Evolutionary conservation across 2,797 vertebrate species (phyloP).

Genomic region (Pseudomugil tenellus): DNA sequence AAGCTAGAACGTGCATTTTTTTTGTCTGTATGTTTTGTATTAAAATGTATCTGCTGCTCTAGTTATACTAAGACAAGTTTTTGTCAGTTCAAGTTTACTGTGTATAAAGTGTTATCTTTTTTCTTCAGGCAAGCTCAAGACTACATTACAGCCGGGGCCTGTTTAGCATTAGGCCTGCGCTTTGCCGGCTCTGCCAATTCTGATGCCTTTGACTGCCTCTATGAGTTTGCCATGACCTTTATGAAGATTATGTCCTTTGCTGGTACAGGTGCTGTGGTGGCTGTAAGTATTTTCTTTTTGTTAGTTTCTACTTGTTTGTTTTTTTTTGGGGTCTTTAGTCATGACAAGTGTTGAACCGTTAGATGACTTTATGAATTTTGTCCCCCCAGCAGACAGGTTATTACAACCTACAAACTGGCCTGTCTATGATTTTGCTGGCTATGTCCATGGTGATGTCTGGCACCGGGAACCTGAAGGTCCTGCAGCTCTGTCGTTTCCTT

Average conservation of each 20-base stretch:
- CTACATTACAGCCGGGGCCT: slow-evolving; percentile 97
- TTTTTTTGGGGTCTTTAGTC: background rate
- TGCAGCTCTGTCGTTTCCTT: slow-evolving; percentile 96
- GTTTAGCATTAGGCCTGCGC: slow-evolving; percentile 93
- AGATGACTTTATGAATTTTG: background rate
- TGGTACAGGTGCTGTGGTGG: slow-evolving; percentile 86
- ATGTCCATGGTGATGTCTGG: slow-evolving; percentile 97
- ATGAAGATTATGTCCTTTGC: slow-evolving; percentile 91
- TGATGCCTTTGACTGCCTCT: slow-evolving; percentile 96
- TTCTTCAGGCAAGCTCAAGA: slow-evolving; percentile 92
- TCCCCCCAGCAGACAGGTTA: slow-evolving; percentile 86
- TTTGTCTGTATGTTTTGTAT: background rate
- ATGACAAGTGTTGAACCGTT: background rate
- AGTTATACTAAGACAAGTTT: background rate
- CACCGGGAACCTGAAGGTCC: slow-evolving; percentile 92
- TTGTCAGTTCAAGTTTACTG: background rate
- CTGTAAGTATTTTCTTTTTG: slow-evolving; percentile 82
- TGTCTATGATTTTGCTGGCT: slow-evolving; percentile 93
- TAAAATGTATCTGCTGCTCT: background rate
- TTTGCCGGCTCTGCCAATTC: slow-evolving; percentile 97
- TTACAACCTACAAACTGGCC: slow-evolving; percentile 93
- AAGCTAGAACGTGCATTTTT: background rate
- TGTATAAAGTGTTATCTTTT: slow-evolving; percentile 12
- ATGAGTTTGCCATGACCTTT: slow-evolving; percentile 93
- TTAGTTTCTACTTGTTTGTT: background rate